A percentile compares a stretch with the other conserved stretches of the same genome.
Evolutionary conservation across 2,113 vertebrate genomes (phyloP).

Genomic region (Phyllopteryx taeniolatus): DNA sequence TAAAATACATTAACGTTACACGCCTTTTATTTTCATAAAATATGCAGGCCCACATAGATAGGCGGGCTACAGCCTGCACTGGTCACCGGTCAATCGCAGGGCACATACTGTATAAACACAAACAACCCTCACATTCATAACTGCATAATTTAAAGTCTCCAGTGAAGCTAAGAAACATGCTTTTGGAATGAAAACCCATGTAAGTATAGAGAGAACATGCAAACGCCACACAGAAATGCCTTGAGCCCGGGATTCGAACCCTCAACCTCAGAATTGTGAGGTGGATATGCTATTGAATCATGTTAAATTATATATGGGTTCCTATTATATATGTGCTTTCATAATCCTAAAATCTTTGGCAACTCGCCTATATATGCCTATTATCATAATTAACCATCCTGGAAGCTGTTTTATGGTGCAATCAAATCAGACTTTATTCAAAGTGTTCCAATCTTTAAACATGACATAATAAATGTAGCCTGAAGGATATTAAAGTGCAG

Average conservation of each 20-base stretch:
- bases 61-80: too few relatives aligned
- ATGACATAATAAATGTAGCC: constrained; percentile 2
- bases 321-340: not conserved
- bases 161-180: too few relatives aligned
- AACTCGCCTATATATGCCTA: not conserved
- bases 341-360: not conserved
- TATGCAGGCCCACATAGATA: too few relatives aligned
- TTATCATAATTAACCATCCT: not conserved
- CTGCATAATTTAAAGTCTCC: too few relatives aligned
- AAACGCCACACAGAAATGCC: too few relatives aligned
- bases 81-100: too few relatives aligned
- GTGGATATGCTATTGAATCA: not conserved
- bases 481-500: not conserved
- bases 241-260: not conserved
- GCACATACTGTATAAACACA: too few relatives aligned
- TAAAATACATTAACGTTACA: too few relatives aligned
- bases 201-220: too few relatives aligned
- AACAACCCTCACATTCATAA: too few relatives aligned
- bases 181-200: too few relatives aligned
- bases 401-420: not conserved
- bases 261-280: not conserved
- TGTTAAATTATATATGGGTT: not conserved
- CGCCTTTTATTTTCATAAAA: too few relatives aligned
- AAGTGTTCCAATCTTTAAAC: not conserved
- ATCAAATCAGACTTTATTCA: constrained; percentile 1